Evolutionary conservation across 2,888 invertebrate species (phyloP), one percentile per base, ranked within the genome.

Genomic region (Microctonus aethiopoides): DNA sequence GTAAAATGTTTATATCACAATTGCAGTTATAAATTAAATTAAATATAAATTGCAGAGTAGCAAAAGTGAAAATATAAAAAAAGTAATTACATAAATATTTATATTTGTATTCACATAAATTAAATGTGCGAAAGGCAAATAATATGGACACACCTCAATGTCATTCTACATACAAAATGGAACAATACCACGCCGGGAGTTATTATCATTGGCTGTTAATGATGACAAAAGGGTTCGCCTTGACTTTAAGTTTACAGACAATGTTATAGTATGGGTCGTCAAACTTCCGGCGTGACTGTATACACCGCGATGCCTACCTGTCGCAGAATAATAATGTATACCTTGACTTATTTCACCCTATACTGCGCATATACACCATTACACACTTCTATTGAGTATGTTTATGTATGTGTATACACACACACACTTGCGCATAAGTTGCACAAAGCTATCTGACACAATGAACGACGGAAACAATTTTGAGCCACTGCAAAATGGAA

Each of bases 401-500:
- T 20, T 46, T 36, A 26, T 34, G 26, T 66, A 24, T 52, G 9
- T 54, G 46, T 3, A 46, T 46, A 7, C 16, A 9, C 26, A 7
- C 16, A 9, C 26, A 26, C 16, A 32, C 34, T 26, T 24, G 54
- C 26, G 26, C 54, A 11, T 32, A 32, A 5, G 13, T 36, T 0
- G 16, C 29, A 46, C 34, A 64, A 51, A 54, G 46, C 26, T 56
- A 16, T 16, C 0, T 1, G 7, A 16, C 6, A 20, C 63, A 71
- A 72, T 60, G 70, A 73, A 77, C 59, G 75, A 70, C 75, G 78
- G 81, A 81, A 81, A 81, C 80, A 79, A 83, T 81, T 81, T 79
- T 74, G 75, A 74, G 73, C 75, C 68, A 73, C 73, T 73, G 70
- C 72, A 73, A 76, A 75, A 77, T 76, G 80, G 79, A 83, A 83